phyloP scores from a whole-genome alignment of 2,113 vertebrate species.

The Ploceus nigricollis region DNA sequence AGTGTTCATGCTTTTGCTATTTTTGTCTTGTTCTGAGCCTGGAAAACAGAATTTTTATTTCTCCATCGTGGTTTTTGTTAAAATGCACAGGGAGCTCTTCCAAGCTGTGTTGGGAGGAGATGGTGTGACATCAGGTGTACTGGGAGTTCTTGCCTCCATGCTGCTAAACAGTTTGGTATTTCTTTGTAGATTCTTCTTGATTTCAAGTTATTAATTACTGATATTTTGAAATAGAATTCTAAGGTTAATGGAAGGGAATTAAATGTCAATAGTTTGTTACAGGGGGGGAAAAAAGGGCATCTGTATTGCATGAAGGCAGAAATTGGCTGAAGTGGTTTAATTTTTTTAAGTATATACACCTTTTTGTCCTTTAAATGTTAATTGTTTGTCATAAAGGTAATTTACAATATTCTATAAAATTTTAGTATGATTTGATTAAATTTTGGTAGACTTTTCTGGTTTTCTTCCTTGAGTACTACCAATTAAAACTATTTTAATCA shows the following conservation, averaged over 20 bases:
- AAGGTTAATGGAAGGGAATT: background rate
- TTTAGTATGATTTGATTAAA: background rate
- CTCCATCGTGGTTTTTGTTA: accelerated
- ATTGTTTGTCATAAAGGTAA: accelerated
- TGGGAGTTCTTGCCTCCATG: too few relatives aligned
- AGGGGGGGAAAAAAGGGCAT: background rate
- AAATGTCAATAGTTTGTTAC: background rate
- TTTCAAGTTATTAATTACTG: background rate
- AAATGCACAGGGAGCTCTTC: accelerated
- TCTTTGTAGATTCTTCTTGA: background rate
- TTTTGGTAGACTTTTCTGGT: background rate
- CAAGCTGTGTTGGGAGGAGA: accelerated
- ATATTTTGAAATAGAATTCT: background rate
- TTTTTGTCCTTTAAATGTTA: background rate
- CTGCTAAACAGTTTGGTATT: background rate
- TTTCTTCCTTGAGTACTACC: background rate
- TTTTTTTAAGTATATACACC: accelerated
- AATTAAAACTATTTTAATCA: background rate
- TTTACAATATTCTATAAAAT: accelerated
- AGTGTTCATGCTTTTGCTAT: accelerated
- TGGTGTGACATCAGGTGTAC: accelerated
- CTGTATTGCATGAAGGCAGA: background rate
- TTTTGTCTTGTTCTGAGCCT: background rate
- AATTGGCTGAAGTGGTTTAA: background rate
- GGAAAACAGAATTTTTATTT: background rate